These are phyloP conservation scores for Lycaena phlaeas DNA, from an alignment of 2,888 invertebrate genomes.

Conservation along the genomic window DNA sequence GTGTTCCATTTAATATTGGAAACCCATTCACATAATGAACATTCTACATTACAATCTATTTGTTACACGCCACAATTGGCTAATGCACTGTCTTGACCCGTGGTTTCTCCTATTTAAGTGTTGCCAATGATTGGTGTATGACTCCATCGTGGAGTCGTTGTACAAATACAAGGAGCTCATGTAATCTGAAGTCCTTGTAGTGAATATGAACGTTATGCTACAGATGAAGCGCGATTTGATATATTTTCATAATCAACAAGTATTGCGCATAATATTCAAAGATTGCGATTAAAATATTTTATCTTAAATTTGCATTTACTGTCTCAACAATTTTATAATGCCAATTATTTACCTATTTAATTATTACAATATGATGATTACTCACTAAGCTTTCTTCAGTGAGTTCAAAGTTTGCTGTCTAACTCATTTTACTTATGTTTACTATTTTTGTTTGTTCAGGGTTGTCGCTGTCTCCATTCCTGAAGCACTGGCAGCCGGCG, in stretches of 20 bases:
- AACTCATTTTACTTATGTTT: background rate
- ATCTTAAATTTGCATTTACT: no score
- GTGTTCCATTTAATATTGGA: conserved; percentile 10
- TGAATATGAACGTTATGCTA: background rate
- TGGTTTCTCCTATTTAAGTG: no score
- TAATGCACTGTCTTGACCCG: background rate
- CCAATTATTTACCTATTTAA: no score
- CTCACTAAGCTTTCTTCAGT: background rate
- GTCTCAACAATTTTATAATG: no score
- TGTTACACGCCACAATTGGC: background rate
- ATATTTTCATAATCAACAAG: background rate
- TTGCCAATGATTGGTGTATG: no score
- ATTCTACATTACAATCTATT: conserved; percentile 1
- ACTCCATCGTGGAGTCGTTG: no score
- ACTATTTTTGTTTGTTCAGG: conserved; percentile 48
- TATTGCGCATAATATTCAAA: background rate
- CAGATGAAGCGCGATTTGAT: background rate
- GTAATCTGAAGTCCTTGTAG: background rate
- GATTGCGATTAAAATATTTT: no score
- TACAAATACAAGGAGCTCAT: background rate
- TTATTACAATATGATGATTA: background rate
- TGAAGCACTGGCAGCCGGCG: conserved; percentile 86
- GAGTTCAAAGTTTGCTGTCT: background rate
- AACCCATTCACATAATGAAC: conserved; percentile 9
- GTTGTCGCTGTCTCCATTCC: conserved; percentile 81